These are phyloP conservation scores for Drosophila nr. medialis DNA, from an alignment of 2,888 invertebrate genomes.

Conservation along the genomic window DNA sequence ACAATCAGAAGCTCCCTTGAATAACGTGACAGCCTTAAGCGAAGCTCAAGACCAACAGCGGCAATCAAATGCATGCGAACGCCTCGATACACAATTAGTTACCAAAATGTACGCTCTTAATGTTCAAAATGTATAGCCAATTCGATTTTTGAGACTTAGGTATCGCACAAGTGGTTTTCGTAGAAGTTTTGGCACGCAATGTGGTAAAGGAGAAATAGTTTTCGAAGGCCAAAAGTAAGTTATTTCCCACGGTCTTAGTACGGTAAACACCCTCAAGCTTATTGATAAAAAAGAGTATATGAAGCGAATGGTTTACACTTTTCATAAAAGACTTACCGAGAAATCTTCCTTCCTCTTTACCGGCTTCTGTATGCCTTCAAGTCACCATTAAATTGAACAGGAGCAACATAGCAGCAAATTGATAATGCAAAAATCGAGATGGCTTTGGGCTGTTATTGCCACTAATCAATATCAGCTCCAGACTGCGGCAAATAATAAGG, in stretches of 20 bases:
- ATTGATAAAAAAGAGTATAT: constrained; percentile 25
- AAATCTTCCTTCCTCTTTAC: constrained; percentile 10
- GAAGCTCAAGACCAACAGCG: constrained; percentile 22
- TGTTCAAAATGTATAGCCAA: constrained; percentile 45
- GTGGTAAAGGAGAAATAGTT: constrained; percentile 5
- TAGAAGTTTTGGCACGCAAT: constrained; percentile 54
- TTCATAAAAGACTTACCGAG: constrained; percentile 21
- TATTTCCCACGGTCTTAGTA: constrained; percentile 65
- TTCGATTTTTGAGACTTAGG: constrained; percentile 26
- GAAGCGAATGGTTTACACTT: constrained; percentile 24
- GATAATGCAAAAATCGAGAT: constrained; percentile 68
- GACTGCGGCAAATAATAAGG: constrained; percentile 13
- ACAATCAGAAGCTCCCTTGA: constrained; percentile 35
- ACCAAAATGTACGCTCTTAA: constrained; percentile 61
- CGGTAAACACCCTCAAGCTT: constrained; percentile 57
- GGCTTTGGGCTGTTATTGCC: constrained; percentile 56
- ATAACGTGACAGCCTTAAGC: constrained; percentile 73
- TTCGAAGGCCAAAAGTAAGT: constrained; percentile 20
- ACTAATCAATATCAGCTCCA: constrained; percentile 18
- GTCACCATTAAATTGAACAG: constrained; percentile 58
- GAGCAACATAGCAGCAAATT: constrained; percentile 47
- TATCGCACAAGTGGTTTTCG: constrained; percentile 37
- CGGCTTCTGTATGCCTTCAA: constrained; percentile 50
- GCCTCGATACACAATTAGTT: constrained; percentile 55
- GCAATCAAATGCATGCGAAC: constrained; percentile 70